phyloP scores from a whole-genome alignment of 2,113 vertebrate species.

The Antechinus stuartii region DNA sequence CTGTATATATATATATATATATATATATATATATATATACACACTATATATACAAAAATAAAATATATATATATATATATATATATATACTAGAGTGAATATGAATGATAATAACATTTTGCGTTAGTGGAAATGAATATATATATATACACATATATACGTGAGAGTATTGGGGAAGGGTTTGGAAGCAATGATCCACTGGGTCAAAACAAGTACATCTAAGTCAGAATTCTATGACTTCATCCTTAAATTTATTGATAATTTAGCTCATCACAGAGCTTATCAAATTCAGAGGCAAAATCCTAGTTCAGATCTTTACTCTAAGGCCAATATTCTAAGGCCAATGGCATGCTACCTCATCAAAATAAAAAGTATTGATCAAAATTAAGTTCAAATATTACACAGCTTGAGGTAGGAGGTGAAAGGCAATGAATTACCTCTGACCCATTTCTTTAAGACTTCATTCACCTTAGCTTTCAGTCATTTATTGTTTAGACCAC shows the following conservation, averaged over 20 bases:
- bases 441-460: background rate
- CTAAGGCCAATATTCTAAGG: background rate
- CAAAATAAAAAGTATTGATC: background rate
- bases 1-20: no score
- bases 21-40: no score
- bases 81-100: no score
- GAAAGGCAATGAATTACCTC: conserved; percentile 5
- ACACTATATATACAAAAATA: no score
- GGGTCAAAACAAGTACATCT: background rate
- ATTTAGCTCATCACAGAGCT: background rate
- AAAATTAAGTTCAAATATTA: background rate
- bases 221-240: background rate
- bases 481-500: background rate
- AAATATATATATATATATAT: no score
- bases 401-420: background rate
- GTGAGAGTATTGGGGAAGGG: background rate
- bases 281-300: background rate
- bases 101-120: no score
- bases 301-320: background rate
- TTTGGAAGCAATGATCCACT: fast-evolving
- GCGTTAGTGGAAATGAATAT: no score
- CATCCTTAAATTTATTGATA: background rate
- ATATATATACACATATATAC: background rate
- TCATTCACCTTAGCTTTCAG: background rate
- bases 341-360: background rate